Percentiles rank a stretch among this genome's conserved stretches.
These are phyloP conservation scores for Esperia sulphurella DNA, from an alignment of 2,888 invertebrate species.

Conservation along the genomic window DNA sequence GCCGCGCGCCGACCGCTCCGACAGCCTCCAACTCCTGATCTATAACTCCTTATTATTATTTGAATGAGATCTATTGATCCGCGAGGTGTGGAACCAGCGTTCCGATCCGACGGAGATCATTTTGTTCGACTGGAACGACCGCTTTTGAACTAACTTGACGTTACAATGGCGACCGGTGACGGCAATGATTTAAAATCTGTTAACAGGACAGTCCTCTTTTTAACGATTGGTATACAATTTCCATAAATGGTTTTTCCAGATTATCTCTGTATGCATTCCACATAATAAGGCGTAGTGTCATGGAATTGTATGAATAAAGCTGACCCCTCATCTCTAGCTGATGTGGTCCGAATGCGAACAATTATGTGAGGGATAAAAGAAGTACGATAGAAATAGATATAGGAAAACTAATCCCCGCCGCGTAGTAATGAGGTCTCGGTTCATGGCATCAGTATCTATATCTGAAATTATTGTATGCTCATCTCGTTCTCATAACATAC, in stretches of 20 bases:
- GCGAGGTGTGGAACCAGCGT: constrained; percentile 72
- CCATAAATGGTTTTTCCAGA: constrained; percentile 74
- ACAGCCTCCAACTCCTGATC: constrained; percentile 57
- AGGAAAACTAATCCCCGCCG: constrained; percentile 34
- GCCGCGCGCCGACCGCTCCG: constrained; percentile 23
- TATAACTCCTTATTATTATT: constrained; percentile 79
- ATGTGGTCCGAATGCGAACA: constrained; percentile 35
- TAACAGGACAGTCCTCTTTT: constrained; percentile 78
- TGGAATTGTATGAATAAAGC: constrained; percentile 23
- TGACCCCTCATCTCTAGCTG: constrained; percentile 17
- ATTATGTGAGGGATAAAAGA: constrained; percentile 47
- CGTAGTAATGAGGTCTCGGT: constrained; percentile 46
- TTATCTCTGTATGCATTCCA: constrained; percentile 63
- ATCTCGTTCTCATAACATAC: constrained; percentile 3
- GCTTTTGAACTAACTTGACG: constrained; percentile 78
- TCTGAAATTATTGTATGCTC: constrained; percentile 57
- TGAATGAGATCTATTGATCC: constrained; percentile 78
- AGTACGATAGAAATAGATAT: constrained; percentile 45
- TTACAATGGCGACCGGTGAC: constrained; percentile 73
- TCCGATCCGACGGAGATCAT: constrained; percentile 71
- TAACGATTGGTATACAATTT: constrained; percentile 78
- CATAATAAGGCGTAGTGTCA: constrained; percentile 58
- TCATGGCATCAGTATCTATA: constrained; percentile 50
- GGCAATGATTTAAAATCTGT: constrained; percentile 80
- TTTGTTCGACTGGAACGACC: constrained; percentile 75